These are phyloP conservation scores for Micrasema longulum DNA, from an alignment of 1,140 invertebrate species.

Conservation along the genomic window DNA sequence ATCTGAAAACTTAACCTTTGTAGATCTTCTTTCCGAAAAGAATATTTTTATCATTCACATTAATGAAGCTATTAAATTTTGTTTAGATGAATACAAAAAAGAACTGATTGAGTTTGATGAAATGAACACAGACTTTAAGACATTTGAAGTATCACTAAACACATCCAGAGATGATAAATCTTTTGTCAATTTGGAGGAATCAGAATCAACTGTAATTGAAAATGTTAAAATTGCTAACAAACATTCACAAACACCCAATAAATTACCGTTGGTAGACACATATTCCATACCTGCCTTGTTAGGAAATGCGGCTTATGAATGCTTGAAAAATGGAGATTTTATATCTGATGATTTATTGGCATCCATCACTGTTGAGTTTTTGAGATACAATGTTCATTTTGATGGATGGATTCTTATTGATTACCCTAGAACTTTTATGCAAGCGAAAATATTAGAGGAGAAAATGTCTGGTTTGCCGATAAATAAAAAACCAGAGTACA, in stretches of 20 bases:
- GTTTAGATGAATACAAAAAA: slow-evolving; percentile 66
- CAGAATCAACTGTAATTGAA: slow-evolving; percentile 18
- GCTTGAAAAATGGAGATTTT: slow-evolving; percentile 65
- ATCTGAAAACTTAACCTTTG: slow-evolving; percentile 59
- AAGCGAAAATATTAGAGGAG: slow-evolving; percentile 69
- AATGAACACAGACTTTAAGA: slow-evolving; percentile 34
- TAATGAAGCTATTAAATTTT: slow-evolving; percentile 69
- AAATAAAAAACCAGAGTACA: slow-evolving; percentile 3
- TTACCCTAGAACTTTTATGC: slow-evolving; percentile 70
- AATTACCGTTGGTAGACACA: slow-evolving; percentile 70
- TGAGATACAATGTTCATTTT: slow-evolving; percentile 65
- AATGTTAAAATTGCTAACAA: slow-evolving; percentile 58
- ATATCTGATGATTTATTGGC: slow-evolving; percentile 68
- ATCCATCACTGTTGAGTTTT: slow-evolving; percentile 71
- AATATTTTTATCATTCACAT: slow-evolving; percentile 68
- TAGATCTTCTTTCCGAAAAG: slow-evolving; percentile 24
- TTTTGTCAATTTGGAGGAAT: slow-evolving; percentile 57
- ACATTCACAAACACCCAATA: slow-evolving; percentile 70
- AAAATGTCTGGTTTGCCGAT: slow-evolving; percentile 56
- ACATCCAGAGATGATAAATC: slow-evolving; percentile 56
- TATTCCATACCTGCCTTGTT: slow-evolving; percentile 67
- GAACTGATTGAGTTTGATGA: slow-evolving; percentile 67
- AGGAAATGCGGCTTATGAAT: slow-evolving; percentile 69
- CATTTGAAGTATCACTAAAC: slow-evolving; percentile 23
- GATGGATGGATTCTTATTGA: slow-evolving; percentile 73